These are phyloP conservation scores for Callipepla squamata DNA, from an alignment of 2,113 vertebrate species.

Conservation along the genomic window DNA sequence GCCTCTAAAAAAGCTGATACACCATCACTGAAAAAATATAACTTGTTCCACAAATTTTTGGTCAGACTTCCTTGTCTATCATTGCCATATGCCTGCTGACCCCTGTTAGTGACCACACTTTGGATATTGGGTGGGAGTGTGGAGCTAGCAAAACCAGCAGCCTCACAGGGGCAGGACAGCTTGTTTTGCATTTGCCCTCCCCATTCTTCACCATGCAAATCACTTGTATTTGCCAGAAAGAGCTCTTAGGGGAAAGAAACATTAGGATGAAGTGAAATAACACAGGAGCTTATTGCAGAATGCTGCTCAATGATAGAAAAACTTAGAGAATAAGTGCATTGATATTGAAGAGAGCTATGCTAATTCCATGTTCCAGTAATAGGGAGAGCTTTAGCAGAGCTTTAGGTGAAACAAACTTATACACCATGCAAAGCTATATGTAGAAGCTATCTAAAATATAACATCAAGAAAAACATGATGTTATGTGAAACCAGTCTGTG, in stretches of 20 bases:
- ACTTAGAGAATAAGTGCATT: not conserved
- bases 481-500: conserved; percentile 58
- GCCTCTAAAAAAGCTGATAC: not conserved
- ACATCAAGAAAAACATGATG: conserved; percentile 49
- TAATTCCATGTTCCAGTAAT: conserved; percentile 61
- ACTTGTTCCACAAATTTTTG: not conserved
- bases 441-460: conserved; percentile 67
- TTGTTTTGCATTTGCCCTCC: not conserved
- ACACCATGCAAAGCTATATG: conserved; percentile 37
- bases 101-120: not conserved
- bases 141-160: not conserved
- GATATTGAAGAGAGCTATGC: conserved; percentile 36
- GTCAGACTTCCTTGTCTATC: not conserved
- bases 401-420: conserved; percentile 61
- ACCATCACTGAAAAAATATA: not conserved
- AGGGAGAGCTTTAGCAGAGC: conserved; percentile 40
- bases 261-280: conserved; percentile 43
- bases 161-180: conserved; percentile 11
- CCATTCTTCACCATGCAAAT: not conserved
- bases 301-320: conserved; percentile 29
- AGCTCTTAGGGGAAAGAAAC: conserved; percentile 38
- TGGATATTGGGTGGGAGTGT: not conserved
- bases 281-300: conserved; percentile 29
- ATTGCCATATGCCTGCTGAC: not conserved
- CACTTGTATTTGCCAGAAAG: conserved; percentile 26